Base-by-base conservation (phyloP, 2,113 vertebrate species). In the Eptesicus fuscus region DNA sequence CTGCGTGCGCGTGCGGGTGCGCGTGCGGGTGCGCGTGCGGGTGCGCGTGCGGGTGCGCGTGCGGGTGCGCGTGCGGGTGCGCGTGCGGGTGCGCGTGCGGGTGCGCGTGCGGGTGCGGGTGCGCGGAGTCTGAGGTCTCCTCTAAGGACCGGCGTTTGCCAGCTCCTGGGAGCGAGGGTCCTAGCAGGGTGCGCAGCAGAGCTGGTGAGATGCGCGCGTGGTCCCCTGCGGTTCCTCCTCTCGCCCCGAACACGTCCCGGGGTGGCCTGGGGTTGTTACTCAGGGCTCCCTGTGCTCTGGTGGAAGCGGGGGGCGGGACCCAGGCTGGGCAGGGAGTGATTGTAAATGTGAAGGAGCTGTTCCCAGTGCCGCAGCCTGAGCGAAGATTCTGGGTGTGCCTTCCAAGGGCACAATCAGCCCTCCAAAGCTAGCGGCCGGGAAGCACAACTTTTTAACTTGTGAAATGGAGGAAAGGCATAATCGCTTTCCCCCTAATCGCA, bases 21-120 rank as follows among this genome's bases (percentile, higher is more conserved):
- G 59, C 3, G 4, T 10, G 37, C 23, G 44, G 2, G 0, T 0
- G 2, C 1, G 4, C 11, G 9, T 0, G 42, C 17, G 56, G 22
- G 23, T 10, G 56, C 9, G 59, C 3, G 4, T 10, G 37, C 23
- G 44, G 2, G 0, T 0, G 2, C 1, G 4, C 11, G 9, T 0
- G 42, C 17, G 56, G 22, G 23, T 10, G 56, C 9, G 59, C 3
- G 4, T 10, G 37, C 23, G 44, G 2, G 0, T 0, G 2, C 1
- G 4, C 11, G 9, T 0, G 42, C 17, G 56, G 22, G 23, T 10
- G 56, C 9, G 59, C 3, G 4, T 10, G 37, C 23, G 44, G n/a
- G n/a, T 10, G 37, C 23, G 44, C 3, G 0, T 0, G 2, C 1
- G 4, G 14, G 9, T 0, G 42, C 17, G 56, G 22, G 23, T 10